Evolutionary conservation across 2,797 vertebrate species (phyloP).

Genomic region (Nyctibius grandis): DNA sequence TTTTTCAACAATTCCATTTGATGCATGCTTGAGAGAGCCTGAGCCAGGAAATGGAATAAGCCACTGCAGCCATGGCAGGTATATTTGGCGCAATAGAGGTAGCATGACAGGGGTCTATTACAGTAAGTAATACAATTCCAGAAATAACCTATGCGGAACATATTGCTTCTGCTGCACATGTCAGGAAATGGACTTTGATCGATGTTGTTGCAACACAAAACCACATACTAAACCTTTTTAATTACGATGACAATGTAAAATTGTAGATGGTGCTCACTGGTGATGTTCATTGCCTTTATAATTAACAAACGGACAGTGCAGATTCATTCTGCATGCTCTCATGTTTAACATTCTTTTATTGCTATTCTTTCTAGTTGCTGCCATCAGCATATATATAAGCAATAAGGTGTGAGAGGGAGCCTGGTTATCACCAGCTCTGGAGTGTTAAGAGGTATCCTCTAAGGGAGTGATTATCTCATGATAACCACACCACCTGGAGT

Average conservation of each 20-base stretch:
- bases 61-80: slow-evolving; percentile 32
- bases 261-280: slow-evolving; percentile 17
- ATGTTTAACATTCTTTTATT: too few species aligned
- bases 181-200: slow-evolving; percentile 72
- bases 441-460: slow-evolving; percentile 20
- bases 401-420: not conserved
- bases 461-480: slow-evolving; percentile 57
- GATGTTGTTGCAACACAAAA: slow-evolving; percentile 68
- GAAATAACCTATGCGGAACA: slow-evolving; percentile 75
- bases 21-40: slow-evolving; percentile 20
- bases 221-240: slow-evolving; percentile 71
- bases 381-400: slow-evolving; percentile 45
- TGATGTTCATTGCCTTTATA: slow-evolving; percentile 23
- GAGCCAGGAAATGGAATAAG: slow-evolving; percentile 33
- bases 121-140: slow-evolving; percentile 73
- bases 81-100: slow-evolving; percentile 36
- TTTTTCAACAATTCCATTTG: not conserved
- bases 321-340: slow-evolving; percentile 56
- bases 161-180: slow-evolving; percentile 70
- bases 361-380: slow-evolving; percentile 56
- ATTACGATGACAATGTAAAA: slow-evolving; percentile 70
- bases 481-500: slow-evolving; percentile 65
- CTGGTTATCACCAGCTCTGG: slow-evolving; percentile 46
- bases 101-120: slow-evolving; percentile 67
- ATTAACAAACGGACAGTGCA: slow-evolving; percentile 66